These are phyloP conservation scores for Notodonta ziczac DNA, from an alignment of 2,888 invertebrate genomes.

Conservation along the genomic window DNA sequence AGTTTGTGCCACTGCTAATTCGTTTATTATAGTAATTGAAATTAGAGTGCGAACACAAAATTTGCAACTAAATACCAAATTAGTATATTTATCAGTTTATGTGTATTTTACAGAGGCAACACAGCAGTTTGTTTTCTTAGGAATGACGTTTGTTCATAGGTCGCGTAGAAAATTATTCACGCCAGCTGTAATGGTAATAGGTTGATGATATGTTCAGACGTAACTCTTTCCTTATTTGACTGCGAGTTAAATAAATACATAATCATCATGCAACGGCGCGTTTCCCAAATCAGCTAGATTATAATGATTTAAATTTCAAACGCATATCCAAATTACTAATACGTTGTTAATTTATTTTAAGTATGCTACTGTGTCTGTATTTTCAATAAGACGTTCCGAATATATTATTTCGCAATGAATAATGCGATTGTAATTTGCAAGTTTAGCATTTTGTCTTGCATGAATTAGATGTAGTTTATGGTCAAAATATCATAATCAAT, in stretches of 20 bases:
- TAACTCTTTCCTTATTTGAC: background rate
- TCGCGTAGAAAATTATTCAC: too few relatives aligned
- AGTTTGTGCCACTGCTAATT: too few relatives aligned
- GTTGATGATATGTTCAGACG: background rate
- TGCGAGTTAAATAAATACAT: background rate
- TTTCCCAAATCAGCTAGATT: background rate
- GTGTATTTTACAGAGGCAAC: too few relatives aligned
- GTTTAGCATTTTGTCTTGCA: too few relatives aligned
- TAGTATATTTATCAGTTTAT: too few relatives aligned
- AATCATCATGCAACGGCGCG: background rate
- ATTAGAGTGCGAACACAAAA: too few relatives aligned
- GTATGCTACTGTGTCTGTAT: background rate
- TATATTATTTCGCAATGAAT: background rate
- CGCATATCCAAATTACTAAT: conserved; percentile 1
- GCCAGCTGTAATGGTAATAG: too few relatives aligned
- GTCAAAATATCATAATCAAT: background rate
- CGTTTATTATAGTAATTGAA: too few relatives aligned
- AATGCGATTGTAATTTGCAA: too few relatives aligned
- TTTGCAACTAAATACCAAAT: too few relatives aligned
- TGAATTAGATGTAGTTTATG: background rate
- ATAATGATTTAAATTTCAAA: conserved; percentile 5
- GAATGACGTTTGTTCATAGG: too few relatives aligned
- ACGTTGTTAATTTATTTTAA: background rate
- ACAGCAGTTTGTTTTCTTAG: too few relatives aligned
- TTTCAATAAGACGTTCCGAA: background rate